Base-by-base conservation (phyloP, 1,140 invertebrate species). In the Lasioglossum baleicum region DNA sequence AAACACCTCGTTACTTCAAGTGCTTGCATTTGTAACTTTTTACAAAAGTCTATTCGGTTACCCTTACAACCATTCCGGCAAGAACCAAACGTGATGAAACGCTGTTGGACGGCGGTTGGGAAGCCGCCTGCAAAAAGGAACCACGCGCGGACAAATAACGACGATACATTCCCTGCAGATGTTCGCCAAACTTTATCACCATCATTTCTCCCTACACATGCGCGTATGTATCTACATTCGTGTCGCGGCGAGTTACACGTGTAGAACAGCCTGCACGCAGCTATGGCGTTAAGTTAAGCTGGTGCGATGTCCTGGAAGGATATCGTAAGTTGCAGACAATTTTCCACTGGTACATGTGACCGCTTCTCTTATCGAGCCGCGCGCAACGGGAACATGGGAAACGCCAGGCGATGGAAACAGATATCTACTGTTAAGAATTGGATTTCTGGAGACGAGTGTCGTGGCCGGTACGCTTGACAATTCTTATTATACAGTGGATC, bases 121-220 rank as follows among this genome's bases (percentile, higher is more conserved):
- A 69, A 73, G 17, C 64, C 11, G 17, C 2, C 11, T 35, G 60
- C 63, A 71, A 76, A 82, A 48, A 85, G 83, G 20, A 84, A 83
- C 58, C 83, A 80, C 68, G 61, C 61, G 40, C 82, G 72, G 87
- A 90, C 89, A 88, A 90, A 88, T 87, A 90, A 89, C 82, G 82
- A 83, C 85, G 85, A 91, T 90, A 90, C 88, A 90, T 91, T 88
- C 72, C 67, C 78, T 75, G 75, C 88, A 90, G 88, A 86, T 90
- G 86, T 88, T 89, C 79, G 64, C 78, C 83, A 80, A 89, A 89
- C 87, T 89, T 90, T 81, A 80, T 70, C 78, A 61, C 65, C 75
- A 60, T 77, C 80, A 40, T 66, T 71, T 73, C 70, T 53, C 58
- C 68, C 67, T 31, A 51, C 42, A 40, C 65, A 56, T 17, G 53